These are phyloP conservation scores for Lutjanus campechanus DNA, from an alignment of 2,797 vertebrate genomes.

Conservation along the genomic window DNA sequence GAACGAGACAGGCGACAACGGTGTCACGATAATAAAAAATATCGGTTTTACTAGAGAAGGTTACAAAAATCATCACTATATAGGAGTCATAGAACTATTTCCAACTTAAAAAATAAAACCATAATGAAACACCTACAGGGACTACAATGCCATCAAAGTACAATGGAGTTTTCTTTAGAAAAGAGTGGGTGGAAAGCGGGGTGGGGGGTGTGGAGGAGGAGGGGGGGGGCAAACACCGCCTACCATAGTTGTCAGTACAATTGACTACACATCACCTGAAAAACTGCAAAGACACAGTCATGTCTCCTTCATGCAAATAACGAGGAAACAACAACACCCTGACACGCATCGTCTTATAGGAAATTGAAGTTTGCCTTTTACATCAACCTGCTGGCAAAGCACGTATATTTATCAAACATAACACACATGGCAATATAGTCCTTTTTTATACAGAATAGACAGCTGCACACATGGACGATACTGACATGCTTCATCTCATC, in stretches of 20 bases:
- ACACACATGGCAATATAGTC: constrained; percentile 87
- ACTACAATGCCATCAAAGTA: constrained; percentile 89
- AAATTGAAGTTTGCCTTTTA: constrained; percentile 81
- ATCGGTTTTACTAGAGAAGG: constrained; percentile 99
- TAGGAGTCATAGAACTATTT: constrained; percentile 88
- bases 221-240: constrained; percentile 87
- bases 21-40: constrained; percentile 99
- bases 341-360: constrained; percentile 82
- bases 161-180: constrained; percentile 85
- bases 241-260: constrained; percentile 92
- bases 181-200: constrained; percentile 67
- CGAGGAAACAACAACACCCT: constrained; percentile 93
- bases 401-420: constrained; percentile 87
- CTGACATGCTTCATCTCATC: constrained; percentile 87
- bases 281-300: constrained; percentile 89
- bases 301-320: constrained; percentile 97
- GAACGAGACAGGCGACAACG: constrained; percentile 89
- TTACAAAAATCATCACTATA: constrained; percentile 97
- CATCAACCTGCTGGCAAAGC: constrained; percentile 81
- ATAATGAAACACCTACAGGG: constrained; percentile 88
- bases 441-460: constrained; percentile 86
- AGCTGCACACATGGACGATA: constrained; percentile 87
- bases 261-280: constrained; percentile 97
- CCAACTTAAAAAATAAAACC: constrained; percentile 85
- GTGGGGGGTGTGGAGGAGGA: constrained; percentile 24